Evolutionary conservation across 2,113 vertebrate genomes (phyloP).

Genomic region (Anoplopoma fimbria): DNA sequence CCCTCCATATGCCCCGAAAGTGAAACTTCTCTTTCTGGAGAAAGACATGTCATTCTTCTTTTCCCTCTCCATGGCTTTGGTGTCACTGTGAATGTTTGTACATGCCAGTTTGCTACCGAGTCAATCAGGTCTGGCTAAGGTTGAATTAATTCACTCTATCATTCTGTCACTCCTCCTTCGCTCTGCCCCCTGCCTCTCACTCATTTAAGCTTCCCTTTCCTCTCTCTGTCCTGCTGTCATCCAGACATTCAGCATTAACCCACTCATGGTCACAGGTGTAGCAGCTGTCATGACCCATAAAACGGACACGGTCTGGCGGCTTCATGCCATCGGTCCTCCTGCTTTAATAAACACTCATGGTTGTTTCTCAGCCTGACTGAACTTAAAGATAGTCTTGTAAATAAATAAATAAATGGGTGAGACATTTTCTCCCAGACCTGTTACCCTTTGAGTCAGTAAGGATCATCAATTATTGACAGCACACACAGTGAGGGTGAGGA

Average conservation of each 20-base stretch:
- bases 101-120: constrained; percentile 75
- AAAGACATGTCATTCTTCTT: constrained; percentile 79
- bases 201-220: constrained; percentile 84
- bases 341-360: constrained; percentile 17
- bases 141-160: constrained; percentile 82
- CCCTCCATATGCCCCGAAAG: constrained; percentile 86
- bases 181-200: constrained; percentile 81
- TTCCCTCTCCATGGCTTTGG: constrained; percentile 73
- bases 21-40: constrained; percentile 86
- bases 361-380: constrained; percentile 30
- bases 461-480: constrained; percentile 85
- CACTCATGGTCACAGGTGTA: constrained; percentile 64
- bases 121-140: constrained; percentile 82
- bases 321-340: constrained; percentile 15
- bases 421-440: constrained; percentile 73
- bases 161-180: constrained; percentile 81
- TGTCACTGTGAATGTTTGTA: constrained; percentile 64
- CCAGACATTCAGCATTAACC: constrained; percentile 79
- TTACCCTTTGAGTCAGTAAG: constrained; percentile 83
- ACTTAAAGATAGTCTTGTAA: constrained; percentile 56
- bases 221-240: constrained; percentile 80
- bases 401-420: constrained; percentile 70
- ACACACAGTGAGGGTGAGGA: constrained; percentile 77
- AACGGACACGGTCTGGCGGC: constrained; percentile 7
- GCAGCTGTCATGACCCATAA: background rate